Base-by-base conservation (phyloP, 2,797 vertebrate species). In the Astyanax mexicanus region DNA sequence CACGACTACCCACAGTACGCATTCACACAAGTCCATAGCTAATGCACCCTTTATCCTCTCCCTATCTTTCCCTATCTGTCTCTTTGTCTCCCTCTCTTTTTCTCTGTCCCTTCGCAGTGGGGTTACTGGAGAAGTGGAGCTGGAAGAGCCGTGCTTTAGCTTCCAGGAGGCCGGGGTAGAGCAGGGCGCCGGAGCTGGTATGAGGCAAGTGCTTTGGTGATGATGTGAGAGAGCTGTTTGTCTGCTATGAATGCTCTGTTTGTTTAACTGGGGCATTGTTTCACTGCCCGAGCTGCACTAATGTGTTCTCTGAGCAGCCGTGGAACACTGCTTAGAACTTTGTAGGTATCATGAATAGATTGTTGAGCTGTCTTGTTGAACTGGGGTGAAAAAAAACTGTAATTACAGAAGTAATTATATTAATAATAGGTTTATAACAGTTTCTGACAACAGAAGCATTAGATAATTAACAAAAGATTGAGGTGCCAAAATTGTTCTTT, bases 161-260 rank as follows among this genome's bases (percentile, higher is more conserved):
- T 49, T 80, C 80, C 57, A 49, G 57, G 23, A 86, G 69, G 71
- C 61, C 66, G 80, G 86, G 84, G 23, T 84, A 84, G 84, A 88
- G 79, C 84, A 86, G 87, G 85, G 88, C 86, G 83, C 89, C 90
- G 89, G 88, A 88, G 90, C 91, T 92, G 91, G 91, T 89, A 92
- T 93, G 92, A 93, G 92, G 92, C 91, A 91, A 93, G 92, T 91
- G 89, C 70, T 89, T 81, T 84, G 81, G 80, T 78, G 64, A 83
- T 13, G 69, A 66, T 74, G 44, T 81, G 57, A 72, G 45, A 68
- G 72, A 58, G 65, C 77, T 75, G 77, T 76, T 83, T 78, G 80
- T 79, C 38, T 65, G 55, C 57, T 25, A 64, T 81, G 80, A 84
- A 84, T 84, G 74, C 62, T 67, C 27, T 42, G 55, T 67, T 84